Percentiles rank a stretch among this genome's conserved stretches.
Conservation (phyloP, 2,888 invertebrate species). For the Polylopha cassiicola region DNA sequence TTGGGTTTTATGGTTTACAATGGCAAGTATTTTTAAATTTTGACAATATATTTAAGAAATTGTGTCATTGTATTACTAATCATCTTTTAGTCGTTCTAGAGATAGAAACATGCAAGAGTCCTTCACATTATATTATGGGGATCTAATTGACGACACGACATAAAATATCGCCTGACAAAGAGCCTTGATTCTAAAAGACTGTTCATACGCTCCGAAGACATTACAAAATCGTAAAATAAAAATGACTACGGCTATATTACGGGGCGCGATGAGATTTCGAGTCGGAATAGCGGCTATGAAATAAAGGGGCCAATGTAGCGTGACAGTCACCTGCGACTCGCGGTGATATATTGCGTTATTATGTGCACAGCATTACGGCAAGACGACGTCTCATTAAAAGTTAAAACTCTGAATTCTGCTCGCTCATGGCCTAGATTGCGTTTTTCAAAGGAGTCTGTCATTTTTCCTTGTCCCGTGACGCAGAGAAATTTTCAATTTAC, state of each 20-base stretch:
- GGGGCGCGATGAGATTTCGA: slow-evolving; percentile 45
- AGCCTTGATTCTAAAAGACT: slow-evolving; percentile 22
- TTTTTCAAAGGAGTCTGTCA: slow-evolving; percentile 40
- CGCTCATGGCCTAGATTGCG: slow-evolving; percentile 36
- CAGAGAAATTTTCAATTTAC: slow-evolving; percentile 54
- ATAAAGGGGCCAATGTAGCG: slow-evolving; percentile 44
- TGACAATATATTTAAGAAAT: no score
- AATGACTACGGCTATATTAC: slow-evolving; percentile 42
- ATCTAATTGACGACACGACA: slow-evolving; percentile 25
- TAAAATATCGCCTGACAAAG: slow-evolving; percentile 30
- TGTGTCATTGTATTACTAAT: no score
- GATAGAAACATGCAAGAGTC: no score
- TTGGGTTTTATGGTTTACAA: no score
- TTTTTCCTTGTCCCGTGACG: slow-evolving; percentile 40
- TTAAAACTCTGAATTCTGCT: slow-evolving; percentile 37
- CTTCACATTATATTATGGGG: slow-evolving; percentile 25
- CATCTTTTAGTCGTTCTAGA: no score
- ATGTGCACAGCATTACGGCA: slow-evolving; percentile 38
- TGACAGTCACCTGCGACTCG: slow-evolving; percentile 44
- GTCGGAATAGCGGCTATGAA: slow-evolving; percentile 45
- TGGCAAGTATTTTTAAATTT: no score
- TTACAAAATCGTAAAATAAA: slow-evolving; percentile 57
- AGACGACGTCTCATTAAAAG: slow-evolving; percentile 46
- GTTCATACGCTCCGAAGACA: slow-evolving; percentile 37
- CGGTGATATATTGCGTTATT: slow-evolving; percentile 43